Conservation (phyloP, 2,113 vertebrate species). For the Tragelaphus imberbis region DNA sequence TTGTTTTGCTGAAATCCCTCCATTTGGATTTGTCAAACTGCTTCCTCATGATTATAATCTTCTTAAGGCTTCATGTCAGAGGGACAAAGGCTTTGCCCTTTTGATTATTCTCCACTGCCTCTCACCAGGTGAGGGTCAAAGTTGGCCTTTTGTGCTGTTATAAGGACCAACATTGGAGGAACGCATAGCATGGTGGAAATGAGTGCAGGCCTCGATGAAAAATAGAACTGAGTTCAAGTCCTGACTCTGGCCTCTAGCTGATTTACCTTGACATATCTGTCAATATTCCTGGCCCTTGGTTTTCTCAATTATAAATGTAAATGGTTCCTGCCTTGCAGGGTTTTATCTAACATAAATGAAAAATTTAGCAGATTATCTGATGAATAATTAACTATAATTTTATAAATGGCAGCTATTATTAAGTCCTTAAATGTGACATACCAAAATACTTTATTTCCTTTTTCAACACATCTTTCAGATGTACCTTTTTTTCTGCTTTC, state of each 20-base stretch:
- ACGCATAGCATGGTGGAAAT: neutral
- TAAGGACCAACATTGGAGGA: neutral
- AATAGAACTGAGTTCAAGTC: neutral
- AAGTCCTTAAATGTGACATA: neutral
- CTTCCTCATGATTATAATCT: neutral
- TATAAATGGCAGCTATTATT: neutral
- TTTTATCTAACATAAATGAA: neutral
- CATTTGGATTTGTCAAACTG: neutral
- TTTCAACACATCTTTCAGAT: neutral
- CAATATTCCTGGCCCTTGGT: neutral
- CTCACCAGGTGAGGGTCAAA: neutral
- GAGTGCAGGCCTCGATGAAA: neutral
- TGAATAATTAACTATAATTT: neutral
- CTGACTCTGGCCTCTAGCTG: neutral
- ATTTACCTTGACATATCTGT: neutral
- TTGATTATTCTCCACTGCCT: neutral
- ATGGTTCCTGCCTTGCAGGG: neutral
- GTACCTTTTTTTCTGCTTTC: neutral
- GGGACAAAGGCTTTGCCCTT: neutral
- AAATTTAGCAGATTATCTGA: neutral
- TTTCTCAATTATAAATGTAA: neutral
- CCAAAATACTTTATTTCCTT: neutral
- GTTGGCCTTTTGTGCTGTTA: neutral
- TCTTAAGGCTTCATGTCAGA: neutral
- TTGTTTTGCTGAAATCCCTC: neutral